Evolutionary conservation across 53 echinoderm and acorn worm species (phyloP).

Genomic region (Zoroaster sp.): DNA sequence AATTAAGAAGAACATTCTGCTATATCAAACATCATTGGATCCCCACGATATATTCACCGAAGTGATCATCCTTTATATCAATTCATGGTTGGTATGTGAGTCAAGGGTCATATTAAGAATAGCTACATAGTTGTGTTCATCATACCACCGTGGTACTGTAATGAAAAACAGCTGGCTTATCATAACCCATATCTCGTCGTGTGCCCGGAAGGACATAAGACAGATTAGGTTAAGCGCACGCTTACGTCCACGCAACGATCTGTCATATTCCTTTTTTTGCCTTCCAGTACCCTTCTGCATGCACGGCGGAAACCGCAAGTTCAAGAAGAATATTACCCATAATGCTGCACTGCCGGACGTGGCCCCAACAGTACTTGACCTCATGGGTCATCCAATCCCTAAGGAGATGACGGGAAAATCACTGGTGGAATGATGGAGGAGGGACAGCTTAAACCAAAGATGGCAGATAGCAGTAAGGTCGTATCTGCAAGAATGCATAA

Average conservation of each 20-base stretch:
- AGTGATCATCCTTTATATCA: no score
- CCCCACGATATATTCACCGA: no score
- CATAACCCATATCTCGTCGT: no score
- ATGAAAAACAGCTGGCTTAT: background rate
- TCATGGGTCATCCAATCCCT: constrained; percentile 85
- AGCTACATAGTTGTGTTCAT: no score
- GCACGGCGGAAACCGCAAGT: constrained; percentile 67
- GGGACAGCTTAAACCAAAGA: background rate
- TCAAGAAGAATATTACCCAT: constrained; percentile 63
- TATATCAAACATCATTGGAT: no score
- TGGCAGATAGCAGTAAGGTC: background rate
- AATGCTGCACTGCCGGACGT: constrained; percentile 95
- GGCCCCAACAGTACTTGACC: constrained; percentile 88
- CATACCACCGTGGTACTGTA: no score
- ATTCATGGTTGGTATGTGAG: no score
- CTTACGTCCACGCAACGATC: background rate
- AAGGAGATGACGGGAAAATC: constrained; percentile 77
- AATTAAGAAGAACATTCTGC: no score
- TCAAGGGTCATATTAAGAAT: no score
- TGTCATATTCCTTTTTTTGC: background rate
- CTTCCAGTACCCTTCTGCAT: constrained; percentile 89
- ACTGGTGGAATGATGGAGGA: constrained; percentile 43
- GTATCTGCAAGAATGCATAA: no score
- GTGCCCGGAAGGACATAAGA: no score
- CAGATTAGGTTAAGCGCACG: no score